Percentiles rank a stretch among this genome's conserved stretches.
These are phyloP conservation scores for Tenthredo distinguenda DNA, from an alignment of 2,888 invertebrate species.

Conservation along the genomic window DNA sequence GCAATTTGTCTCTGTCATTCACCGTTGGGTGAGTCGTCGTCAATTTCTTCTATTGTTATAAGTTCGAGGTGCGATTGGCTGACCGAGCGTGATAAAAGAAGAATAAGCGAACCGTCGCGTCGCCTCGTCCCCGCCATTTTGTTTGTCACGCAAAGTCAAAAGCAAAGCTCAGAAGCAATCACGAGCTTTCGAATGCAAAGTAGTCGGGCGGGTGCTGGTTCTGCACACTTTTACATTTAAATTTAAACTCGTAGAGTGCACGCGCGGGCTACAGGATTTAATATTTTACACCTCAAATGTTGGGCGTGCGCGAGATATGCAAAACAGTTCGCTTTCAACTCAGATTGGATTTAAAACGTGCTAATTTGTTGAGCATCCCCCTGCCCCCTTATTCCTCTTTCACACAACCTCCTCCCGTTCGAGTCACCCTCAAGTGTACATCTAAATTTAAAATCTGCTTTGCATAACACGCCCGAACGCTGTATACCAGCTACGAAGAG, in stretches of 20 bases:
- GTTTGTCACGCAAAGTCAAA: constrained; percentile 67
- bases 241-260: constrained; percentile 78
- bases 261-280: constrained; percentile 73
- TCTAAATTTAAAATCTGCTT: constrained; percentile 77
- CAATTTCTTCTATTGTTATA: constrained; percentile 14
- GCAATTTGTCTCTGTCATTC: constrained; percentile 31
- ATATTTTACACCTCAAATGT: constrained; percentile 78
- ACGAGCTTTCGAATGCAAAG: constrained; percentile 79
- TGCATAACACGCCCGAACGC: constrained; percentile 66
- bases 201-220: constrained; percentile 70
- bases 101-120: not conserved
- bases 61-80: not conserved
- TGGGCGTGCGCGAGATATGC: constrained; percentile 73
- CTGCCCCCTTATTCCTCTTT: constrained; percentile 60
- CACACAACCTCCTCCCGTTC: constrained; percentile 50
- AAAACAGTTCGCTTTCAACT: constrained; percentile 72
- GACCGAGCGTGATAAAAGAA: not conserved
- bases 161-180: constrained; percentile 79
- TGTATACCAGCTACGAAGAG: not conserved
- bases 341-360: constrained; percentile 77
- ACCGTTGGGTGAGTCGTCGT: not conserved
- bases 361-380: constrained; percentile 75
- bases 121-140: constrained; percentile 18
- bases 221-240: constrained; percentile 77
- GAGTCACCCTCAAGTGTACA: constrained; percentile 64